Base-by-base conservation (phyloP, 2,797 vertebrate genomes). In the Alca torda region DNA sequence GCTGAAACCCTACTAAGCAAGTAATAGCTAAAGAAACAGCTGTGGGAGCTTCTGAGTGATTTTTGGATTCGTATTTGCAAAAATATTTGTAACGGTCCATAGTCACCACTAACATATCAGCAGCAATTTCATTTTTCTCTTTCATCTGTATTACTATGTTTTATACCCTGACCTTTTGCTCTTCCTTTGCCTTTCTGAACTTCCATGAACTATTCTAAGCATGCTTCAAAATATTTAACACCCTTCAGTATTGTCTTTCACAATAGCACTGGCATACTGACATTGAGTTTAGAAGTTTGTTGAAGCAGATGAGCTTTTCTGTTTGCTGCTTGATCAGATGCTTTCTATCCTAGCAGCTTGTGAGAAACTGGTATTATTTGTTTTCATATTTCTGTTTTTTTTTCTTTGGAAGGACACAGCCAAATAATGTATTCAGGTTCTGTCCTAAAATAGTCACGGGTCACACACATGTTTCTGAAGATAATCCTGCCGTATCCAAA, bases 111-210 rank as follows among this genome's bases (percentile, higher is more conserved):
- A 89, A 89, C 35, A 50, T 67, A 92, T 50, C 78, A 91, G n/a
- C 72, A 89, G 41, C 33, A 54, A 76, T 96, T 91, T 70, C 15
- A 41, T 83, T 87, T 84, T 90, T 89, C 56, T 69, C 67, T 89
- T 95, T 93, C 51, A 86, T 95, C 69, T 92, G 0, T 50, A 46
- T 51, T 75, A 15, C 37, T 64, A 0, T 74, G 12, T 59, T 89
- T 94, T 95, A 39, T 74, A 39, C 6, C 16, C 57, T 92, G 89
- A 91, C 70, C 72, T 88, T 80, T 70, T 87, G 45, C 60, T 93
- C 48, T 89, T 95, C 75, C 57, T 94, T 75, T 96, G 94, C 84
- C 59, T 92, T 92, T 95, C 73, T 93, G 90, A 97, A 93, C 89
- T 51, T 45, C 18, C 19, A 31, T 3, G 23, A 95, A 20, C 72